phyloP scores from a whole-genome alignment of 2,797 vertebrate genomes.

The Morus bassanus region DNA sequence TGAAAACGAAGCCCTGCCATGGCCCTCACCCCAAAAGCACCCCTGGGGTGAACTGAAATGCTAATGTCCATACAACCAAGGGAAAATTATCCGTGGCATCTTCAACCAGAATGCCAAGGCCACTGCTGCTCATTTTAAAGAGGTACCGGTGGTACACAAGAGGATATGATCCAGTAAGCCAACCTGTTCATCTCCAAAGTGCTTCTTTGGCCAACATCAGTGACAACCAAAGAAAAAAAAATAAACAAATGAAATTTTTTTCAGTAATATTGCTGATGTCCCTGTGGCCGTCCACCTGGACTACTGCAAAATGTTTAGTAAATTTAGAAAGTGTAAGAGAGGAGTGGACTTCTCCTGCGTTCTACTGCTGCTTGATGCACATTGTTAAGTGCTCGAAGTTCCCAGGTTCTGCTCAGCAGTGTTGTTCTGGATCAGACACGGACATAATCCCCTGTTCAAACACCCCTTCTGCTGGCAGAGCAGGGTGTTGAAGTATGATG shows the following conservation, averaged over 20 bases:
- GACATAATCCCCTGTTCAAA: neutral
- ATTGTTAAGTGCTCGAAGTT: neutral
- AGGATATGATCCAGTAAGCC: neutral
- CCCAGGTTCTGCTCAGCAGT: neutral
- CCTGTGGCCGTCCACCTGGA: neutral
- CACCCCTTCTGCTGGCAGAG: neutral
- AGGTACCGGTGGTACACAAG: neutral
- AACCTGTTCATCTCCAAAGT: neutral
- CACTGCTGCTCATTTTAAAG: neutral
- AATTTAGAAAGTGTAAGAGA: neutral
- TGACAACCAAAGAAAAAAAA: neutral
- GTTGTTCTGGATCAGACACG: neutral
- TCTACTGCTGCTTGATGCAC: neutral
- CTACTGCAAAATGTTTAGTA: neutral
- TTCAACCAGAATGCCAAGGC: neutral
- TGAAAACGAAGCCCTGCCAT: neutral
- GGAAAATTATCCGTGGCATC: neutral
- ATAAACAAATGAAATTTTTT: fast-evolving
- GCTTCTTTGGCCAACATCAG: neutral
- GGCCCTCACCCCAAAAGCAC: neutral
- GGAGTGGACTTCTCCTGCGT: neutral
- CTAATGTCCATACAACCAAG: neutral
- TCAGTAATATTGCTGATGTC: neutral
- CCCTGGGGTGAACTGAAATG: neutral
- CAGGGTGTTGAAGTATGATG: fast-evolving